These are phyloP conservation scores for Centropyge bicolor DNA, from an alignment of 2,797 vertebrate genomes.

Conservation along the genomic window DNA sequence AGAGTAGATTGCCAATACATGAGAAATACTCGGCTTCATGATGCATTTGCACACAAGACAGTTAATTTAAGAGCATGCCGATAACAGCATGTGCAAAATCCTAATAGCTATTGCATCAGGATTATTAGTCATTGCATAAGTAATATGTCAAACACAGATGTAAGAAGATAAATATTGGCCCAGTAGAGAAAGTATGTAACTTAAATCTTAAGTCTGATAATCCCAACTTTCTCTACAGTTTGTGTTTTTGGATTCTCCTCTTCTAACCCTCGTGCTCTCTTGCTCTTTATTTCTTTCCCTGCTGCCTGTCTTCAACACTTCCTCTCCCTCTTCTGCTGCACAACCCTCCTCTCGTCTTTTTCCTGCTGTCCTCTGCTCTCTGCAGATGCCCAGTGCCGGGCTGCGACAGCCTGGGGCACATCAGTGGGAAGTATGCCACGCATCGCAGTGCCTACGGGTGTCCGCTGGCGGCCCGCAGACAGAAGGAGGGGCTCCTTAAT, in stretches of 20 bases:
- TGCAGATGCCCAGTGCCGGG: constrained; percentile 96
- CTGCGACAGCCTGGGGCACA: constrained; percentile 97
- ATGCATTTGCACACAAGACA: constrained; percentile 69
- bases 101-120: constrained; percentile 33
- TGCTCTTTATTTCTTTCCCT: constrained; percentile 28
- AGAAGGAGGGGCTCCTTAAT: constrained; percentile 95
- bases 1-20: constrained; percentile 73
- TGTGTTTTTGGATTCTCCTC: constrained; percentile 4
- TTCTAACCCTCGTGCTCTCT: constrained; percentile 44
- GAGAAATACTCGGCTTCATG: constrained; percentile 66
- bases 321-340: constrained; percentile 12
- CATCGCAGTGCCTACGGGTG: constrained; percentile 98
- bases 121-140: constrained; percentile 33
- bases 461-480: constrained; percentile 93
- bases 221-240: constrained; percentile 53
- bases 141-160: constrained; percentile 30
- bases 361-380: constrained; percentile 15
- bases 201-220: constrained; percentile 28
- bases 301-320: constrained; percentile 31
- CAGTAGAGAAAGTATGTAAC: constrained; percentile 49
- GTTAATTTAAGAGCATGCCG: constrained; percentile 57
- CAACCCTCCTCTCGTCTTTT: not conserved
- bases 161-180: constrained; percentile 36
- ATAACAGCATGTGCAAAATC: constrained; percentile 32
- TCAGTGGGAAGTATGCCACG: constrained; percentile 97